Evolutionary conservation across 30 jellyfish, hydroid and myxozoan species (phyloP), one percentile per base, ranked within the genome.

Genomic region (Morbakka virulenta): DNA sequence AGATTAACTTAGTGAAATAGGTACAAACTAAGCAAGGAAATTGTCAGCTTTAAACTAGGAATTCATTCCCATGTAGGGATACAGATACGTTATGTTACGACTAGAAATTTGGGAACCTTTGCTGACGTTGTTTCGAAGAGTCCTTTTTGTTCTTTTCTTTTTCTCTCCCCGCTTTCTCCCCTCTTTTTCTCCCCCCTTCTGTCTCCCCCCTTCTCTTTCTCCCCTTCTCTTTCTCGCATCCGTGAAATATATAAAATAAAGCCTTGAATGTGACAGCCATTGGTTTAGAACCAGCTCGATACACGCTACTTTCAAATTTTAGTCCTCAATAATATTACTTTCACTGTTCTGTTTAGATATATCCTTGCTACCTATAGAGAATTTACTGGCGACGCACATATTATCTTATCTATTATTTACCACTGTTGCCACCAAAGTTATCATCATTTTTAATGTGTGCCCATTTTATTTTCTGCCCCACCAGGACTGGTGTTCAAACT

Each of bases 401-500:
- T 65, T 65, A 26, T 24, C 30, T 20, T 65, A 28, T 30, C 24
- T n/a, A n/a, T n/a, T n/a, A n/a, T n/a, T n/a, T n/a, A n/a, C n/a
- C n/a, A n/a, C n/a, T n/a, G n/a, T n/a, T n/a, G n/a, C n/a, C n/a
- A n/a, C n/a, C n/a, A n/a, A n/a, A n/a, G n/a, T n/a, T n/a, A n/a
- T n/a, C n/a, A n/a, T n/a, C n/a, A 9, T 57, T 12, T 6, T 0
- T 66, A 6, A 13, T 30, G 68, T 29, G n/a, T n/a, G n/a, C n/a
- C n/a, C n/a, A n/a, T n/a, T n/a, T n/a, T n/a, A n/a, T n/a, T 22
- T 51, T 22, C 31, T 61, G 31, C 3, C 2, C 32, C 36, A 23
- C 2, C 25, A 87, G 96, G 65, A 79, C 97, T 68, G 97, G 97
- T 14, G 97, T 89, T 20, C 97, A 89, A 68, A 80, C 96, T 4